phyloP scores from a whole-genome alignment of 2,113 vertebrate genomes.

The Probosciger aterrimus region DNA sequence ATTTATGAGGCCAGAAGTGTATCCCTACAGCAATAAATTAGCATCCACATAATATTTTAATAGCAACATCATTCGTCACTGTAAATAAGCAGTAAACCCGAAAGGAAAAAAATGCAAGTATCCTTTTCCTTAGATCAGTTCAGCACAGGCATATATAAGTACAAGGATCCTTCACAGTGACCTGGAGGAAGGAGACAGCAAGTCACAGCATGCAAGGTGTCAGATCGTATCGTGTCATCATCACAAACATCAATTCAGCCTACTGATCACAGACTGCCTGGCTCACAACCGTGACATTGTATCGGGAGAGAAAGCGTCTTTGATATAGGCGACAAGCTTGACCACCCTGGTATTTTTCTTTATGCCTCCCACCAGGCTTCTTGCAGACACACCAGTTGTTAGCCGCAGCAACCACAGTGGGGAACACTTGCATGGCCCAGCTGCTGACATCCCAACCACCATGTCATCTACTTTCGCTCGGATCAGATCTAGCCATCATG shows the following conservation, averaged over 20 bases:
- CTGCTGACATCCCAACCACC: neutral
- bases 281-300: neutral
- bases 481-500: neutral
- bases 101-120: neutral
- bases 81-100: neutral
- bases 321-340: rapidly evolving
- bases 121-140: neutral
- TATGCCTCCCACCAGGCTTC: neutral
- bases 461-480: neutral
- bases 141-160: neutral
- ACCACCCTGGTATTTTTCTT: neutral
- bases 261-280: neutral
- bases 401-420: neutral
- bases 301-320: neutral
- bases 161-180: neutral
- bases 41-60: neutral
- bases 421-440: neutral
- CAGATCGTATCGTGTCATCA: neutral
- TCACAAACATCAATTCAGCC: neutral
- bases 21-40: neutral
- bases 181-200: neutral
- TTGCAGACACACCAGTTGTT: neutral
- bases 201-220: neutral
- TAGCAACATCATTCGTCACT: neutral
- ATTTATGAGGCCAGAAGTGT: neutral